These are phyloP conservation scores for Saxidomus purpurata DNA, from an alignment of 1,140 invertebrate genomes.

Conservation along the genomic window DNA sequence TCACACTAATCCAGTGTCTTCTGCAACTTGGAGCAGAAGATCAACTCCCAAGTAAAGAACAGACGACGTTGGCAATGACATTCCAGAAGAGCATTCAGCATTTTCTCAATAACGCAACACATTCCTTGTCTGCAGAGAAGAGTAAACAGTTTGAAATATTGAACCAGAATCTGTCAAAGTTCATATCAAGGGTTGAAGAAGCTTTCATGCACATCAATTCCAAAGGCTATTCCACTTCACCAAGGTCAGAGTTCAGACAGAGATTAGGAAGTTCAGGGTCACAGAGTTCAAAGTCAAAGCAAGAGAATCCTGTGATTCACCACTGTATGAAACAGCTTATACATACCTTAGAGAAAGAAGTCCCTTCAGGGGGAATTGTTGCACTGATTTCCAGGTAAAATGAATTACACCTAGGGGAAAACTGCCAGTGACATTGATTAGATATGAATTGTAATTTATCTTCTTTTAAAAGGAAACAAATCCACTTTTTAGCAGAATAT, in stretches of 20 bases:
- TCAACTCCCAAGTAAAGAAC: slow-evolving; percentile 43
- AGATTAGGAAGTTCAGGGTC: slow-evolving; percentile 25
- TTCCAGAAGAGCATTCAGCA: slow-evolving; percentile 60
- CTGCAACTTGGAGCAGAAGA: slow-evolving; percentile 69
- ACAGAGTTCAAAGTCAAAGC: slow-evolving; percentile 28
- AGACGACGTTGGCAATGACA: neutral
- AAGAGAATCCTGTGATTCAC: slow-evolving; percentile 68
- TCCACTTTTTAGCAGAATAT: too few species aligned
- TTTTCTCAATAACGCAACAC: slow-evolving; percentile 61
- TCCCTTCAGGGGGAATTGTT: slow-evolving; percentile 76
- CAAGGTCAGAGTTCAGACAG: slow-evolving; percentile 21
- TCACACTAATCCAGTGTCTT: slow-evolving; percentile 69
- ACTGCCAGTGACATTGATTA: too few species aligned
- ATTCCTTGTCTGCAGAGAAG: slow-evolving; percentile 69
- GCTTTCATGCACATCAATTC: slow-evolving; percentile 55
- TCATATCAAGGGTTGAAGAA: slow-evolving; percentile 65
- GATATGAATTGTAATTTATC: too few species aligned
- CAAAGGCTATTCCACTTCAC: neutral
- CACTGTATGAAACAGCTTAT: slow-evolving; percentile 80
- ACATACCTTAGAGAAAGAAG: slow-evolving; percentile 75
- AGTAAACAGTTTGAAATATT: slow-evolving; percentile 61
- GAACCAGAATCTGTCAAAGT: slow-evolving; percentile 60
- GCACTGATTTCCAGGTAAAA: slow-evolving; percentile 68
- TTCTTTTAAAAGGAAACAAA: too few species aligned
- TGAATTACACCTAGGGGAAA: too few species aligned